Evolutionary conservation across 2,113 vertebrate species (phyloP).

Genomic region (Guaruba guarouba): DNA sequence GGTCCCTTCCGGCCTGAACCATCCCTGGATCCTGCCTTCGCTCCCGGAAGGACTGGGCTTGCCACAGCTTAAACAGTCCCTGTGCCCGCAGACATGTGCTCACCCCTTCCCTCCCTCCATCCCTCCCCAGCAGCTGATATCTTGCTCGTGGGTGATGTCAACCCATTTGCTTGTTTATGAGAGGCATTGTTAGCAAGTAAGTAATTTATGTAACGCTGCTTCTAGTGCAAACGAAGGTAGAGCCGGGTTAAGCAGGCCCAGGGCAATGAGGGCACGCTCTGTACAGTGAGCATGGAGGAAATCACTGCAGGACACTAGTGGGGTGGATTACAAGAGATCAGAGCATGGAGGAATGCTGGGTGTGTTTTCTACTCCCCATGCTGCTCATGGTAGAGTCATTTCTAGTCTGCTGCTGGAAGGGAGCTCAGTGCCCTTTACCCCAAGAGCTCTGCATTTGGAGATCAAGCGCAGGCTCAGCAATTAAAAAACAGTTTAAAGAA

Average conservation of each 20-base stretch:
- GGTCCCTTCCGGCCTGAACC: not conserved
- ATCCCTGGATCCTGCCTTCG: not conserved
- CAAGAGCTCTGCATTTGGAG: not conserved
- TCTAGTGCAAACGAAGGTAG: not conserved
- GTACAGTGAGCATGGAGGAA: not conserved
- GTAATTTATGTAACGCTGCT: slow-evolving; percentile 21
- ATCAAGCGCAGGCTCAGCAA: not conserved
- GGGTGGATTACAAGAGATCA: not conserved
- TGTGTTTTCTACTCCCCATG: not conserved
- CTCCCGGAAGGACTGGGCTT: not conserved
- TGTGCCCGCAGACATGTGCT: rapidly evolving
- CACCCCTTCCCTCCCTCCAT: not conserved
- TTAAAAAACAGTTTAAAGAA: not conserved
- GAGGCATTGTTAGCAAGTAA: not conserved
- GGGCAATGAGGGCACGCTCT: not conserved
- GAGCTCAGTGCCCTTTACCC: not conserved
- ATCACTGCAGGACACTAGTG: not conserved
- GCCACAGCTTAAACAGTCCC: rapidly evolving
- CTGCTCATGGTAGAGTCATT: not conserved
- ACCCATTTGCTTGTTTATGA: slow-evolving; percentile 17
- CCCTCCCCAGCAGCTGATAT: not conserved
- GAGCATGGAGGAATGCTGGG: not conserved
- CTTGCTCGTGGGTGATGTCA: slow-evolving; percentile 11
- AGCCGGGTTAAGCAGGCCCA: not conserved
- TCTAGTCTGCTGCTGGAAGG: not conserved